Evolutionary conservation across 2,888 invertebrate species (phyloP).

Genomic region (Molanna angustata): DNA sequence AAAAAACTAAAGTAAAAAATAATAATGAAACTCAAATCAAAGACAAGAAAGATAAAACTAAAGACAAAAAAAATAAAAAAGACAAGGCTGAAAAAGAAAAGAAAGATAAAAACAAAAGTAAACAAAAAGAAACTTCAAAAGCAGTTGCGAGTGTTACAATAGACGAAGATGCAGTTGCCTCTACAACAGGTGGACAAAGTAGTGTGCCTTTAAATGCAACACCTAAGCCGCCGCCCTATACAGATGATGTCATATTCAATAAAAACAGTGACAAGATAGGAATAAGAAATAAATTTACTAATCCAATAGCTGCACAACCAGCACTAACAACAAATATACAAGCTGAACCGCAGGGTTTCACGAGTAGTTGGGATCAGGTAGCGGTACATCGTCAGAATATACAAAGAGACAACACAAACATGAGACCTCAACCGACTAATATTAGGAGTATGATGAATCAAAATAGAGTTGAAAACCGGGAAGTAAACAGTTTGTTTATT

Average conservation of each 20-base stretch:
- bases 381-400: conserved; percentile 52
- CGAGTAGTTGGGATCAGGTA: conserved; percentile 54
- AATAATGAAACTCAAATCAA: too few species aligned
- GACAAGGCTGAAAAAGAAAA: conserved; percentile 38
- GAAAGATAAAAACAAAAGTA: conserved; percentile 34
- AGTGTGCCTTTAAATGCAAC: conserved; percentile 4
- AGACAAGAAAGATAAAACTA: conserved; percentile 15
- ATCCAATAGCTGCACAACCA: conserved; percentile 35
- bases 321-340: conserved; percentile 29
- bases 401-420: conserved; percentile 34
- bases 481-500: neutral
- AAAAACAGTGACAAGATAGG: neutral
- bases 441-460: conserved; percentile 23
- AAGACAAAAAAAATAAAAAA: conserved; percentile 23
- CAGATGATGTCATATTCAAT: conserved; percentile 31
- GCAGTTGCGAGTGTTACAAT: conserved; percentile 30
- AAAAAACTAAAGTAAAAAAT: conserved; percentile 37
- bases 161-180: conserved; percentile 17
- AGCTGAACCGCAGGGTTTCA: conserved; percentile 34
- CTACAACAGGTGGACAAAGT: conserved; percentile 2
- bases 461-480: conserved; percentile 9
- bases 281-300: conserved; percentile 30
- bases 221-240: conserved; percentile 24
- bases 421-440: conserved; percentile 26
- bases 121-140: conserved; percentile 34